A percentile compares a stretch with the other conserved stretches of the same genome.
phyloP scores from a whole-genome alignment of 2,888 invertebrate genomes.

The Plebejus argus region DNA sequence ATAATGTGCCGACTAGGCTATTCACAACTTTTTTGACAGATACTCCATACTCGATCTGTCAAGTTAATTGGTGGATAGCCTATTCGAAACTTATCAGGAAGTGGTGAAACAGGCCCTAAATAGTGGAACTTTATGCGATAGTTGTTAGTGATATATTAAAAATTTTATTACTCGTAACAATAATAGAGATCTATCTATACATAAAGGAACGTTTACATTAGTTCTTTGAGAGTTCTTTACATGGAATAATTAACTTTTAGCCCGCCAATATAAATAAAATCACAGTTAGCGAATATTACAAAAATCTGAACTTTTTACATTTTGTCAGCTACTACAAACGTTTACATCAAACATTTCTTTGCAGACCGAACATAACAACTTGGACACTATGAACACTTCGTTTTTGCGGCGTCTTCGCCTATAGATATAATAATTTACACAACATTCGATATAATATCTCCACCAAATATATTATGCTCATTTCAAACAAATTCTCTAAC shows the following conservation, averaged over 20 bases:
- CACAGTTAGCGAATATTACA: constrained; percentile 76
- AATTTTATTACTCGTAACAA: constrained; percentile 64
- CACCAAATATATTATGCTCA: constrained; percentile 55
- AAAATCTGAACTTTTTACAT: constrained; percentile 38
- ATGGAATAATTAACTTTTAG: constrained; percentile 37
- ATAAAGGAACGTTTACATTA: constrained; percentile 77
- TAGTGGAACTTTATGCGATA: constrained; percentile 24
- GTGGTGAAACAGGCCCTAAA: too few species aligned
- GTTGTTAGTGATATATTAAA: constrained; percentile 33
- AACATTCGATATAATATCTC: constrained; percentile 66
- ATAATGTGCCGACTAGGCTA: too few species aligned
- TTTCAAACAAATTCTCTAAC: constrained; percentile 74
- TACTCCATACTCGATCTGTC: too few species aligned
- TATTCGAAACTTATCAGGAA: too few species aligned
- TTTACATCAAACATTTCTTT: constrained; percentile 60
- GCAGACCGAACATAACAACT: constrained; percentile 76
- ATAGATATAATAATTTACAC: constrained; percentile 69
- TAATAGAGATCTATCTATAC: constrained; percentile 77
- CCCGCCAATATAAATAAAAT: constrained; percentile 74
- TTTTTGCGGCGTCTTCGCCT: constrained; percentile 48
- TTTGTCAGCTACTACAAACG: background rate
- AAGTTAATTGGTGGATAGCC: too few species aligned
- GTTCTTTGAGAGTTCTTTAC: constrained; percentile 61
- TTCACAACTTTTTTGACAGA: too few species aligned
- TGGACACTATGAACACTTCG: constrained; percentile 43